Conservation (phyloP, 1,140 invertebrate genomes). For the Solenopsis fugax region DNA sequence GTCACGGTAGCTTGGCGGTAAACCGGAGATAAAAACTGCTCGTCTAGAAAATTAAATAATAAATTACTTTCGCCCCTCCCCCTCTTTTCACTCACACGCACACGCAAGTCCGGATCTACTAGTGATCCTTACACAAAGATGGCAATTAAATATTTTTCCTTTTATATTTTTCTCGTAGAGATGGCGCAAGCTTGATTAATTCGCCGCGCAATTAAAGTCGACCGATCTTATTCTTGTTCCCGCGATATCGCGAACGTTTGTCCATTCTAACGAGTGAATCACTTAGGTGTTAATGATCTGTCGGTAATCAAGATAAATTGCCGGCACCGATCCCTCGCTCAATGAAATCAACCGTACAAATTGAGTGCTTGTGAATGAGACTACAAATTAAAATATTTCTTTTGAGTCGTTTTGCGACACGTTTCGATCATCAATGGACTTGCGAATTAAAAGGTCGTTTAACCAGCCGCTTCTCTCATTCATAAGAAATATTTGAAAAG, state of each 20-base stretch:
- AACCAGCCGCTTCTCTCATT: neutral
- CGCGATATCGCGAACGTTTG: conserved; percentile 54
- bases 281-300: conserved; percentile 62
- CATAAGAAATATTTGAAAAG: neutral
- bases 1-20: conserved; percentile 60
- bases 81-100: neutral
- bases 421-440: conserved; percentile 6
- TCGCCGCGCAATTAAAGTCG: conserved; percentile 61
- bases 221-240: conserved; percentile 57
- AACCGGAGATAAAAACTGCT: conserved; percentile 79
- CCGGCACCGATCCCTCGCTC: conserved; percentile 27
- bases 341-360: conserved; percentile 52
- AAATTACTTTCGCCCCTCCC: conserved; percentile 65
- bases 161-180: conserved; percentile 26
- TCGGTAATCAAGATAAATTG: conserved; percentile 62
- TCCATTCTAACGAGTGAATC: conserved; percentile 61
- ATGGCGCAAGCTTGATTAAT: conserved; percentile 55
- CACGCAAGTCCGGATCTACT: conserved; percentile 33
- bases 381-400: conserved; percentile 33
- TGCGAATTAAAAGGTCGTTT: conserved; percentile 24
- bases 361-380: conserved; percentile 34
- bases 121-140: conserved; percentile 40
- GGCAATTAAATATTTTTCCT: conserved; percentile 72
- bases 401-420: conserved; percentile 13
- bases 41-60: conserved; percentile 82